phyloP scores from a whole-genome alignment of 2,888 invertebrate genomes.

The Apamea epomidion region DNA sequence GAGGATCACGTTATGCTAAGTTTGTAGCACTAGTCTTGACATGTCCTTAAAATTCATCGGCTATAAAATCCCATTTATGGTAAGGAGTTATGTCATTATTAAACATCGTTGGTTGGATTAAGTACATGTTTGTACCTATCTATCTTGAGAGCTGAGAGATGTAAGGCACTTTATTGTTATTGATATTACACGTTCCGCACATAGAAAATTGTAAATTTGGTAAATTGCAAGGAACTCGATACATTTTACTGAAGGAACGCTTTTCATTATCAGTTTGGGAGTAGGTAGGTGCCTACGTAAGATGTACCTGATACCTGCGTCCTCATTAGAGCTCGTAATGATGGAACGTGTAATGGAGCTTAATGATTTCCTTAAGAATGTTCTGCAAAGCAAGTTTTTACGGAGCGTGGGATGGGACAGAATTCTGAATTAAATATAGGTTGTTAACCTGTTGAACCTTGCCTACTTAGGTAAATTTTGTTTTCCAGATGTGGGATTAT shows the following conservation, averaged over 20 bases:
- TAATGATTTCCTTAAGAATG: constrained; percentile 43
- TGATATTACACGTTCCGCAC: constrained; percentile 62
- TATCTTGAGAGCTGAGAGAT: constrained; percentile 32
- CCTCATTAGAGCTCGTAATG: constrained; percentile 49
- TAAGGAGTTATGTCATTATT: constrained; percentile 19
- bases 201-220: constrained; percentile 67
- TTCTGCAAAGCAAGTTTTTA: constrained; percentile 9
- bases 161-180: constrained; percentile 62
- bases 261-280: constrained; percentile 49
- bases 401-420: neutral
- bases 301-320: constrained; percentile 39
- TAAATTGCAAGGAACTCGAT: constrained; percentile 62
- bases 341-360: constrained; percentile 27
- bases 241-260: constrained; percentile 42
- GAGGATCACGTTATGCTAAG: neutral
- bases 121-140: constrained; percentile 24
- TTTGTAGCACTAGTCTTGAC: constrained; percentile 31
- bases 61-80: constrained; percentile 31
- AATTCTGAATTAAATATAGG: constrained; percentile 1
- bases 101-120: constrained; percentile 43
- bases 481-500: neutral
- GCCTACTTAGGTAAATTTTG: neutral
- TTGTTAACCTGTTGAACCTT: constrained; percentile 9
- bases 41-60: constrained; percentile 30
- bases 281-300: constrained; percentile 10